These are phyloP conservation scores for Drosophila mimica DNA, from an alignment of 2,888 invertebrate genomes.

Conservation along the genomic window DNA sequence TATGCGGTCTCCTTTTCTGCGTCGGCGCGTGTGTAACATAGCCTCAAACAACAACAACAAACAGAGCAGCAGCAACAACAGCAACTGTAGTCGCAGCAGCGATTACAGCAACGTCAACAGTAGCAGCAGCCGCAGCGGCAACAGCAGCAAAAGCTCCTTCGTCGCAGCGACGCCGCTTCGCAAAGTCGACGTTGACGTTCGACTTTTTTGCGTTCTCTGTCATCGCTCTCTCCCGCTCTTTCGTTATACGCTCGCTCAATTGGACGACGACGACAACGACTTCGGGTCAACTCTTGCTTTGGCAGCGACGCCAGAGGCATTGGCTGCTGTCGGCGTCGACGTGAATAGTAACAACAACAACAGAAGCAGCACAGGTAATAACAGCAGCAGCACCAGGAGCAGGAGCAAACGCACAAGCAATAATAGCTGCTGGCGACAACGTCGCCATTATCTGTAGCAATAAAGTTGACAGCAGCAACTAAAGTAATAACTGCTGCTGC, in stretches of 20 bases:
- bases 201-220: slow-evolving; percentile 4
- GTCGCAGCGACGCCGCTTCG: slow-evolving; percentile 57
- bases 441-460: slow-evolving; percentile 20
- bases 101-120: no score
- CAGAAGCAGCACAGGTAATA: not conserved
- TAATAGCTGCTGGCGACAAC: slow-evolving; percentile 42
- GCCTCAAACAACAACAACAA: slow-evolving; percentile 58
- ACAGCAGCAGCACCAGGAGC: not conserved
- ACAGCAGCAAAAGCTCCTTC: not conserved
- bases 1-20: slow-evolving; percentile 53
- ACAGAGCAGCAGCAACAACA: slow-evolving; percentile 35
- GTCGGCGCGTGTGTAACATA: slow-evolving; percentile 74
- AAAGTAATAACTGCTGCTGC: not conserved
- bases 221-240: not conserved
- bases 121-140: not conserved
- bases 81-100: not conserved
- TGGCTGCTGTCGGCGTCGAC: slow-evolving; percentile 58
- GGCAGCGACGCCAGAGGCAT: slow-evolving; percentile 44
- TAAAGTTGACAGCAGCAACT: slow-evolving; percentile 1
- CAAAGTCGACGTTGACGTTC: slow-evolving; percentile 42
- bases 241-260: slow-evolving; percentile 4
- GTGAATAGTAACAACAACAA: slow-evolving; percentile 21
- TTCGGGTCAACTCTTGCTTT: slow-evolving; percentile 24
- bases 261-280: slow-evolving; percentile 48
- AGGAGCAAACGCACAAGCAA: not conserved